Percentiles rank a stretch among this genome's conserved stretches.
Evolutionary conservation across 2,888 invertebrate species (phyloP).

Genomic region (Trichacis sp.): DNA sequence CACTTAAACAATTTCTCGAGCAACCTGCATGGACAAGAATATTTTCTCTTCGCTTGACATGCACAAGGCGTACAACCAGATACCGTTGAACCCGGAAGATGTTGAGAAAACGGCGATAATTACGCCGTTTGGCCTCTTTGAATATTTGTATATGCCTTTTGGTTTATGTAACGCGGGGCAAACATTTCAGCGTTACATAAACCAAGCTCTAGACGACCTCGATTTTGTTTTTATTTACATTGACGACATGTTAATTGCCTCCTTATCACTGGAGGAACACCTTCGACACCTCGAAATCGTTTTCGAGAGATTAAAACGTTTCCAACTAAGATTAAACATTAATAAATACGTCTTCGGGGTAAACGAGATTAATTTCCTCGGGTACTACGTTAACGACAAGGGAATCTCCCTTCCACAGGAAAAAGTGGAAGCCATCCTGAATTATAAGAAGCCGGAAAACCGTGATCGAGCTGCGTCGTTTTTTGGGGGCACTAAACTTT

Average conservation of each 20-base stretch:
- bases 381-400: conserved; percentile 42
- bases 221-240: no score
- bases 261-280: conserved; percentile 24
- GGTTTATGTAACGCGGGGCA: conserved; percentile 53
- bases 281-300: conserved; percentile 18
- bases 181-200: conserved; percentile 41
- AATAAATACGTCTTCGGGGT: conserved; percentile 55
- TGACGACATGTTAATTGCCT: no score
- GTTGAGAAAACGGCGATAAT: conserved; percentile 62
- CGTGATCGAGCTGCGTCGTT: conserved; percentile 52
- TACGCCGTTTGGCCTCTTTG: conserved; percentile 55
- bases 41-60: conserved; percentile 57
- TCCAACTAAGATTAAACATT: conserved; percentile 42
- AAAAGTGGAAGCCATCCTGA: conserved; percentile 52
- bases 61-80: conserved; percentile 60
- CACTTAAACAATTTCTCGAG: conserved; percentile 54
- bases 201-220: conserved; percentile 35
- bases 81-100: conserved; percentile 59
- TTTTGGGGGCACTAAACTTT: conserved; percentile 62
- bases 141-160: conserved; percentile 49
- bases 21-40: conserved; percentile 43
- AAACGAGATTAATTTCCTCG: conserved; percentile 49
- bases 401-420: conserved; percentile 56
- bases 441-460: conserved; percentile 50
- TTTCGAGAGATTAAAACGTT: conserved; percentile 28